Evolutionary conservation across 2,113 vertebrate genomes (phyloP), one percentile per base, ranked within the genome.

Genomic region (Misgurnus anguillicaudatus): DNA sequence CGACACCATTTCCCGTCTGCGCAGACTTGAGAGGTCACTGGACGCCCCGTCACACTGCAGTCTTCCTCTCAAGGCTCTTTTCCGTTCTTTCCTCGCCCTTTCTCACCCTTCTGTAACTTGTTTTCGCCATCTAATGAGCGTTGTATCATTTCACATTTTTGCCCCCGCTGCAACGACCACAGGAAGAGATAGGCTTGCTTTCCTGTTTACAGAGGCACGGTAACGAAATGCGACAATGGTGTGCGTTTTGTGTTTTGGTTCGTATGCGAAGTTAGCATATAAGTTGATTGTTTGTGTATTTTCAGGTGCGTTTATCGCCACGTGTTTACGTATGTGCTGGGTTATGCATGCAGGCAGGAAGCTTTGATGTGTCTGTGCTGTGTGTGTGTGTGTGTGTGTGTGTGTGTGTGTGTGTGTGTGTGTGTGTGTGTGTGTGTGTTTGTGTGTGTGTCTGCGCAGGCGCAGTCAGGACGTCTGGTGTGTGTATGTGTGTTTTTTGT

Each of bases 141-240:
- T 57, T 8, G 53, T 57, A 19, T 57, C n/a, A 7, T 62, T 75
- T 38, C 0, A 21, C 24, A 31, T 63, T 63, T 73, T 73, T 7
- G 19, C 8, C 70, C 13, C 9, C 31, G 55, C 41, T 48, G 45
- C 24, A 16, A 61, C 19, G 14, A 67, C 69, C 77, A 79, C 83
- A 84, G 84, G 83, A 87, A 88, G 87, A 83, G 81, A 87, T 84
- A 85, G 67, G 73, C 58, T 78, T 41, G 64, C 74, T 75, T 87
- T 88, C 84, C 84, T 85, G 75, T 87, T 88, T 82, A 86, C 79
- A 71, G 75, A 13, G 13, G 14, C 5, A 0, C 3, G 45, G 83
- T 86, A n/a, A 19, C 58, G 71, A 81, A 84, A 57, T 38, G 71
- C 65, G 41, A 67, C 24, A 61, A 31, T 72, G 48, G 57, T 60